Evolutionary conservation across 2,113 vertebrate genomes (phyloP).

Genomic region (Phasianus colchicus): DNA sequence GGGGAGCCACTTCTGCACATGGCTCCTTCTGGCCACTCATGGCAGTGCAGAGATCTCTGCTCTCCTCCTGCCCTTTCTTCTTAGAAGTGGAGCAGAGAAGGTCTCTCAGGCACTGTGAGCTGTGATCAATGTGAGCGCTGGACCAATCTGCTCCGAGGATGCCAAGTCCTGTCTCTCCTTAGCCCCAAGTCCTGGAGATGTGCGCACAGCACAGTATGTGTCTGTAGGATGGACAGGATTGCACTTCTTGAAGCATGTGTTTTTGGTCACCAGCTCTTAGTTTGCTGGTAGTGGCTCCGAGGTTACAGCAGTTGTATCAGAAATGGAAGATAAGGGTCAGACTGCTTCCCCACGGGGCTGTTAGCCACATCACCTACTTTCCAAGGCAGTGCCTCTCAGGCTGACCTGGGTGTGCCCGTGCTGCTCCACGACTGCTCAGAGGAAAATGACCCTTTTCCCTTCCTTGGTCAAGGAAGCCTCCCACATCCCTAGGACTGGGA

Average conservation of each 20-base stretch:
- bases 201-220: accelerated
- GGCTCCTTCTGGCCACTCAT: background rate
- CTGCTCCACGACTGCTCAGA: background rate
- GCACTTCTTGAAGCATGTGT: accelerated
- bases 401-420: background rate
- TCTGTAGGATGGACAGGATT: background rate
- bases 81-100: accelerated
- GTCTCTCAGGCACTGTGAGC: background rate
- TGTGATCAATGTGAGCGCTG: background rate
- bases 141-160: background rate
- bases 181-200: background rate
- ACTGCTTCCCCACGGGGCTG: background rate
- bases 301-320: background rate
- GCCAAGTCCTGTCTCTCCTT: background rate
- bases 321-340: background rate
- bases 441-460: background rate
- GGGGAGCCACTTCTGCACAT: background rate
- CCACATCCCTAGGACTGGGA: background rate
- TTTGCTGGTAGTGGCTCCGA: background rate
- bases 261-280: background rate
- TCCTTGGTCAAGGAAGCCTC: background rate
- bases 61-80: background rate
- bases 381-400: background rate
- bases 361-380: background rate
- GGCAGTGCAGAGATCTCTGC: background rate